phyloP scores from a whole-genome alignment of 2,797 vertebrate species.

The Harpagifer antarcticus region DNA sequence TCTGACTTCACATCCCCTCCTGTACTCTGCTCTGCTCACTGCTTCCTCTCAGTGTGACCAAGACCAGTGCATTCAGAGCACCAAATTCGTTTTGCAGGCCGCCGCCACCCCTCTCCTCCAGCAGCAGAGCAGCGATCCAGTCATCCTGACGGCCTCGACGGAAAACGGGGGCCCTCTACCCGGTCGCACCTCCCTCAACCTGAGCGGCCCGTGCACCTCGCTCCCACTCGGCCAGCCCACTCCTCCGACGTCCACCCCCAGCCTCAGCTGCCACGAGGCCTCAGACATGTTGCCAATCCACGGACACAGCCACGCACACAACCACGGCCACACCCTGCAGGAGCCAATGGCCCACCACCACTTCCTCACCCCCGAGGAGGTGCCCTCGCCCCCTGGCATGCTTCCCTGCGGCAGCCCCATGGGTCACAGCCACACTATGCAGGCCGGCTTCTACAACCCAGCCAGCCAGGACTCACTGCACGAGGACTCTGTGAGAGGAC shows the following conservation, averaged over 20 bases:
- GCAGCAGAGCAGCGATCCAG: slow-evolving; percentile 92
- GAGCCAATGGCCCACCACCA: slow-evolving; percentile 86
- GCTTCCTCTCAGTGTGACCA: slow-evolving; percentile 92
- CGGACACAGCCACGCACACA: slow-evolving; percentile 65
- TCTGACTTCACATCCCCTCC: slow-evolving; percentile 11
- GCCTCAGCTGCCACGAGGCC: slow-evolving; percentile 86
- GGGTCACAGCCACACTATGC: slow-evolving; percentile 91
- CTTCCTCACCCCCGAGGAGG: slow-evolving; percentile 95
- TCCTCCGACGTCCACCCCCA: slow-evolving; percentile 93
- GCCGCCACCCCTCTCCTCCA: slow-evolving; percentile 93
- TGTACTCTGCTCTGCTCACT: neutral
- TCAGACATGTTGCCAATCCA: slow-evolving; percentile 85
- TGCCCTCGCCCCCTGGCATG: slow-evolving; percentile 92
- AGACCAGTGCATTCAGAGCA: slow-evolving; percentile 99
- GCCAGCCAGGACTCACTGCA: slow-evolving; percentile 97
- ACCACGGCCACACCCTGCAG: slow-evolving; percentile 72
- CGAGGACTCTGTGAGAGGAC: slow-evolving; percentile 95
- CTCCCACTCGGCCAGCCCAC: slow-evolving; percentile 93
- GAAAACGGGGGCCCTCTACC: slow-evolving; percentile 87
- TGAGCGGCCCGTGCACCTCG: slow-evolving; percentile 88
- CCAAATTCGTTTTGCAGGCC: slow-evolving; percentile 99
- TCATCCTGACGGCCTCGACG: slow-evolving; percentile 82
- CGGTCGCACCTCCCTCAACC: slow-evolving; percentile 85
- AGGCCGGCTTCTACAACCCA: slow-evolving; percentile 88
- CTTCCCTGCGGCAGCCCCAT: slow-evolving; percentile 90